phyloP scores from a whole-genome alignment of 2,113 vertebrate genomes.

The Trichechus manatus region DNA sequence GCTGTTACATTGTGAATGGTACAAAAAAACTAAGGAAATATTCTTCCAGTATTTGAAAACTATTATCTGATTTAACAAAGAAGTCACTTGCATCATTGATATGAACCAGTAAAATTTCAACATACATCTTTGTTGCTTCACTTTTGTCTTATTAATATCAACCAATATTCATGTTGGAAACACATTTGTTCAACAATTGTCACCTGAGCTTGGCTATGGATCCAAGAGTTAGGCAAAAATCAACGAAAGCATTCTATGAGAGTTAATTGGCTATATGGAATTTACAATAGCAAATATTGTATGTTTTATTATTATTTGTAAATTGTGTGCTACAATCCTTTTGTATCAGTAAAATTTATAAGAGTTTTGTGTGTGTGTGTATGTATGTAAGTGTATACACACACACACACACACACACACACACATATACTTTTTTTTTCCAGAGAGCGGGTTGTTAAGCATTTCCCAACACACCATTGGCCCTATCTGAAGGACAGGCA shows the following conservation, averaged over 20 bases:
- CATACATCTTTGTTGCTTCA: constrained; percentile 3
- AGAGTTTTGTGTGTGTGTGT: no score
- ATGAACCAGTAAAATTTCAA: background rate
- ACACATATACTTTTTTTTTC: background rate
- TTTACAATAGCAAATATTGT: background rate
- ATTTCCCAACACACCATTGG: background rate
- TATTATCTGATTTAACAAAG: constrained; percentile 17
- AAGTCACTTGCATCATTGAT: background rate
- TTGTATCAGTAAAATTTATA: background rate
- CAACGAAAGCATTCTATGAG: background rate
- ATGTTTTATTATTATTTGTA: constrained; percentile 24
- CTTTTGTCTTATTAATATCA: constrained; percentile 12
- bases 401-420: no score
- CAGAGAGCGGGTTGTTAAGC: background rate
- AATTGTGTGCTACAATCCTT: background rate
- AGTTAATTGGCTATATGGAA: background rate
- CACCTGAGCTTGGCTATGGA: background rate
- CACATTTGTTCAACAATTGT: background rate
- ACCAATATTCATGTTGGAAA: constrained; percentile 3
- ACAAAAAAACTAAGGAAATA: constrained; percentile 1
- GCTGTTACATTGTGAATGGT: background rate
- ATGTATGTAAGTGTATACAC: no score
- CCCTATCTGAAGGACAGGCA: background rate
- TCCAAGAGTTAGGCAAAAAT: constrained; percentile 31
- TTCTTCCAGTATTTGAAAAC: constrained; percentile 13